Percentiles rank a stretch among this genome's conserved stretches.
Evolutionary conservation across 2,113 vertebrate species (phyloP).

Genomic region (Oreochromis aureus): DNA sequence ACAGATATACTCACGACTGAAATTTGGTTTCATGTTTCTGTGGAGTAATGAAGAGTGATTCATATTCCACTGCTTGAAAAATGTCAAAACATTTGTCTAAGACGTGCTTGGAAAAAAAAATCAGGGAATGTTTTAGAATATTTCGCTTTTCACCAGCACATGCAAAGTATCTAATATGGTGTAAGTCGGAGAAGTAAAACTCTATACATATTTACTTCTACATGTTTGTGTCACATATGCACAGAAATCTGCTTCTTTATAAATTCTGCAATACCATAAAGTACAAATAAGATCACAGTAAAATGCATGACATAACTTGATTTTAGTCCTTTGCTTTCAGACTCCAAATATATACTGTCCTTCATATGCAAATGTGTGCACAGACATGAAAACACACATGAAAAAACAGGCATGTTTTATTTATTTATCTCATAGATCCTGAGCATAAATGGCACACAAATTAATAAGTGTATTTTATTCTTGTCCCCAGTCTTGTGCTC

Average conservation of each 20-base stretch:
- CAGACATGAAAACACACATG: background rate
- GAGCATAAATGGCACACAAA: background rate
- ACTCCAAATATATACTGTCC: background rate
- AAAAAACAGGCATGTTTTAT: background rate
- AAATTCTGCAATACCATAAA: background rate
- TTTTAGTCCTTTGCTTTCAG: background rate
- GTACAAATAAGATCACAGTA: background rate
- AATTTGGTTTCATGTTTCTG: constrained; percentile 6
- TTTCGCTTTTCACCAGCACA: background rate
- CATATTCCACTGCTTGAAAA: constrained; percentile 20
- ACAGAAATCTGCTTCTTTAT: background rate
- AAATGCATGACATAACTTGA: background rate
- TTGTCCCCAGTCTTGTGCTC: background rate
- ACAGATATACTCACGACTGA: background rate
- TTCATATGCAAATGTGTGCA: background rate
- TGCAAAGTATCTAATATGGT: background rate
- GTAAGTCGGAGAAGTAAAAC: background rate
- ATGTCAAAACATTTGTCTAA: constrained; percentile 42
- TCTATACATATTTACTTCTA: background rate
- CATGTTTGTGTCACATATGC: background rate
- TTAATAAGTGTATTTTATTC: constrained; percentile 1
- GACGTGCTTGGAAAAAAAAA: background rate
- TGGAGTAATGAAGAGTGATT: constrained; percentile 28
- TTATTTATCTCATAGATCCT: background rate
- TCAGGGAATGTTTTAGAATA: background rate